Conservation (phyloP, 1,140 invertebrate genomes). For the Lucilia sericata region DNA sequence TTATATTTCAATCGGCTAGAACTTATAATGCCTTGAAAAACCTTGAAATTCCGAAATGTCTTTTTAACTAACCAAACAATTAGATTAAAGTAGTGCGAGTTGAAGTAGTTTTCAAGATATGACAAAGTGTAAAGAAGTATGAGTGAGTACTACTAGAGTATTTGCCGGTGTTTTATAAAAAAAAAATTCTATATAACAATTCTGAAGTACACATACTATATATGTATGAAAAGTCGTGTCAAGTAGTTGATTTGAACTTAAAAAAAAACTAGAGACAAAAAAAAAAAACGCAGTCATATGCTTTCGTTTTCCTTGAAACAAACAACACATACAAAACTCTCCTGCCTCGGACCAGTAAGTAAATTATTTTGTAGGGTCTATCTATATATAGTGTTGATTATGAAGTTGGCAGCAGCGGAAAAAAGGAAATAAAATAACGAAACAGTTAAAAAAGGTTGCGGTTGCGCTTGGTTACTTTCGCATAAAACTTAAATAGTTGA, state of each 20-base stretch:
- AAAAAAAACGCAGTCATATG: not conserved
- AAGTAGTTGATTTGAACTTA: not conserved
- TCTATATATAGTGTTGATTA: not conserved
- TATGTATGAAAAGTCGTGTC: not conserved
- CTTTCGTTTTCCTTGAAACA: conserved; percentile 16
- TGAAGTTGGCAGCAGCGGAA: not conserved
- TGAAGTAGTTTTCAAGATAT: too few relatives aligned
- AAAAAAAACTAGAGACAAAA: not conserved
- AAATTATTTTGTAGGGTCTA: not conserved
- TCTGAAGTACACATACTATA: too few relatives aligned
- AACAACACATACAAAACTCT: not conserved
- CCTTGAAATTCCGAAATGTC: too few relatives aligned
- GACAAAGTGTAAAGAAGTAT: not conserved
- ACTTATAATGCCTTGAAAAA: too few relatives aligned
- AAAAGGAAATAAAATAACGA: not conserved
- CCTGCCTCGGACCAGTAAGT: not conserved
- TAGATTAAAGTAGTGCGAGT: too few relatives aligned
- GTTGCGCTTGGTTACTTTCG: conserved; percentile 45
- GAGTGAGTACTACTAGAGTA: not conserved
- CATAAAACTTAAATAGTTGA: conserved; percentile 37
- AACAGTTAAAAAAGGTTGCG: not conserved
- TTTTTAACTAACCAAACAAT: too few relatives aligned
- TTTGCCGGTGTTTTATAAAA: not conserved
- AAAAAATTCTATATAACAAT: too few relatives aligned
- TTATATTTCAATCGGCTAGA: too few relatives aligned